These are phyloP conservation scores for Drosophila fungiperda DNA, from an alignment of 2,888 invertebrate species.

Conservation along the genomic window DNA sequence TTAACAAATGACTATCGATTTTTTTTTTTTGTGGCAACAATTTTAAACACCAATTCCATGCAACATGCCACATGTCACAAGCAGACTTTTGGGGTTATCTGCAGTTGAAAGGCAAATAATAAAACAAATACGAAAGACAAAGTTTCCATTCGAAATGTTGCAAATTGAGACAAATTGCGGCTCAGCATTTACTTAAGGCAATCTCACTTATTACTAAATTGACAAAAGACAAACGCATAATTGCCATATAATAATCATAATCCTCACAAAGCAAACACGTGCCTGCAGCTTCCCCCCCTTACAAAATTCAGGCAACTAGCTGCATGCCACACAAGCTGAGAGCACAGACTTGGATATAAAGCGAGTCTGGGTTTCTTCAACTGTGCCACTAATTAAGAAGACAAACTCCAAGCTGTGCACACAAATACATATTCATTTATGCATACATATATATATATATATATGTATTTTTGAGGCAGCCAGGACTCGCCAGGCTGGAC, in stretches of 20 bases:
- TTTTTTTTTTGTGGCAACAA: conserved; percentile 18
- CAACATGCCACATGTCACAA: conserved; percentile 14
- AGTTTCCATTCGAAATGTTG: conserved; percentile 39
- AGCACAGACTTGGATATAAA: conserved; percentile 11
- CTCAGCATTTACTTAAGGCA: conserved; percentile 68
- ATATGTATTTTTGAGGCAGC: conserved; percentile 41
- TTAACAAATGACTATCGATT: conserved; percentile 62
- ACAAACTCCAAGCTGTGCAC: conserved; percentile 63
- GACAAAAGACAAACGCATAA: conserved; percentile 78
- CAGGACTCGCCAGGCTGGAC: conserved; percentile 8
- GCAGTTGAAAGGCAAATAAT: conserved; percentile 29
- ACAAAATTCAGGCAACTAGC: conserved; percentile 19
- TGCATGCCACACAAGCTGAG: conserved; percentile 6
- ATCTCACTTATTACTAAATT: conserved; percentile 73
- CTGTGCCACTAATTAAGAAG: conserved; percentile 78
- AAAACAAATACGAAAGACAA: conserved; percentile 20
- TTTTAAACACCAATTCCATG: conserved; percentile 23
- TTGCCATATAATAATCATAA: conserved; percentile 80
- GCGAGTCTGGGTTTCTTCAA: conserved; percentile 41
- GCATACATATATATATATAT: conserved; percentile 2
- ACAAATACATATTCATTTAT: conserved; percentile 11
- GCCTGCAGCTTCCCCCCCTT: background rate
- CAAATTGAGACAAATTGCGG: conserved; percentile 71
- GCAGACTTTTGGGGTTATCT: background rate
- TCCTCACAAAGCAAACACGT: conserved; percentile 77